Conservation (phyloP, 2,888 invertebrate species). For the Netelia inedita region DNA sequence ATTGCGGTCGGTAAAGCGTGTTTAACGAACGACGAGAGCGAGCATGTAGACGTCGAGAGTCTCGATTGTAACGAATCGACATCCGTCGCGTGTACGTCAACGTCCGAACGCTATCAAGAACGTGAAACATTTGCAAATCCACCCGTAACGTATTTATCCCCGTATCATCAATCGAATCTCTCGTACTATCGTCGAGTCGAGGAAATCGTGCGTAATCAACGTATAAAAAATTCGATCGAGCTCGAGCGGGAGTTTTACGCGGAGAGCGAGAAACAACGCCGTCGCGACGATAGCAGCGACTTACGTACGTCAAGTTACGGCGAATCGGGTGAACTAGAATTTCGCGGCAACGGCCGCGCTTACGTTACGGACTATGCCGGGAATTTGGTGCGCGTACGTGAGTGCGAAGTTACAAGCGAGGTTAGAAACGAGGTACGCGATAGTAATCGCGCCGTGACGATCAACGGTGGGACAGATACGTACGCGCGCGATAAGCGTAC, state of each 20-base stretch:
- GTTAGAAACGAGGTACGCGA: constrained; percentile 12
- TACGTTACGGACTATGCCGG: constrained; percentile 60
- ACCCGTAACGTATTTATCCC: constrained; percentile 3
- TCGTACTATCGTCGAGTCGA: constrained; percentile 53
- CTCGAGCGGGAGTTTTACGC: neutral
- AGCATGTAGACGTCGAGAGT: constrained; percentile 71
- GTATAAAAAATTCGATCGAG: constrained; percentile 38
- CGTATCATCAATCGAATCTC: constrained; percentile 42
- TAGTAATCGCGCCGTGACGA: constrained; percentile 46
- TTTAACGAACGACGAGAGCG: constrained; percentile 38
- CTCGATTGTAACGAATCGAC: constrained; percentile 54
- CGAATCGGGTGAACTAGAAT: constrained; percentile 7
- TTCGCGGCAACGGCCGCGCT: neutral
- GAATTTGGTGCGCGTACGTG: constrained; percentile 20
- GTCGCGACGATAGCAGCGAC: neutral
- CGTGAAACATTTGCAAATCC: neutral
- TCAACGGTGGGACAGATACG: neutral
- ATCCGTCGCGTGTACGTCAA: constrained; percentile 16
- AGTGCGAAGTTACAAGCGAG: constrained; percentile 19
- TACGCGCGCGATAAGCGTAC: constrained; percentile 12
- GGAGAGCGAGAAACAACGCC: neutral
- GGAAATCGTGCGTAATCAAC: constrained; percentile 51
- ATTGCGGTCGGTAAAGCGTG: constrained; percentile 30
- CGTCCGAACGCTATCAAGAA: constrained; percentile 5
- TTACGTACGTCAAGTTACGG: neutral